Evolutionary conservation across 1,140 invertebrate species (phyloP).

Genomic region (Vollenhovia emeryi): DNA sequence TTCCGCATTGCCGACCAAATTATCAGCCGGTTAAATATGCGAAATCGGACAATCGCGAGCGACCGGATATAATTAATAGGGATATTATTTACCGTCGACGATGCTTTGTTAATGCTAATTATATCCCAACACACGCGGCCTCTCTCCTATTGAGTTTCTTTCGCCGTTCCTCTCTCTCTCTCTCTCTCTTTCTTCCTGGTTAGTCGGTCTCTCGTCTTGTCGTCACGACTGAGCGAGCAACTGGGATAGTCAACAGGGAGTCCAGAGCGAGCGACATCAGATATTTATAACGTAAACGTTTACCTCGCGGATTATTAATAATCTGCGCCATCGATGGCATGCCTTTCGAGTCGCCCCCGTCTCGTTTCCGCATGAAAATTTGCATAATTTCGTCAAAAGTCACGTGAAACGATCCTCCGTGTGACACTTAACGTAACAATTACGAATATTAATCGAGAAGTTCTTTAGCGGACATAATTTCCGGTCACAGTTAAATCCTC

Average conservation of each 20-base stretch:
- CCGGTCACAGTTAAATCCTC: neutral
- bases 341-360: neutral
- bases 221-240: slow-evolving; percentile 13
- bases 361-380: neutral
- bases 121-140: slow-evolving; percentile 35
- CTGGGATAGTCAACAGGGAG: slow-evolving; percentile 25
- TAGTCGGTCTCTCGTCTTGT: slow-evolving; percentile 24
- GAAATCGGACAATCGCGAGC: slow-evolving; percentile 33
- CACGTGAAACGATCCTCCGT: neutral
- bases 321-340: slow-evolving; percentile 19
- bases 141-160: neutral
- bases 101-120: slow-evolving; percentile 72
- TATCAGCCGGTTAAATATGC: slow-evolving; percentile 64
- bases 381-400: slow-evolving; percentile 3
- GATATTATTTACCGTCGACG: slow-evolving; percentile 65
- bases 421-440: slow-evolving; percentile 15
- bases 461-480: neutral
- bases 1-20: slow-evolving; percentile 61
- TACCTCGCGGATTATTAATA: slow-evolving; percentile 62
- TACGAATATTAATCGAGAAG: neutral
- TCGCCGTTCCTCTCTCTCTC: neutral
- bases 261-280: neutral
- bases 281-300: slow-evolving; percentile 66
- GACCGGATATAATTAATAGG: slow-evolving; percentile 68
- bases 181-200: neutral